Conservation (phyloP, 2,113 vertebrate genomes). For the Burhinus bistriatus region DNA sequence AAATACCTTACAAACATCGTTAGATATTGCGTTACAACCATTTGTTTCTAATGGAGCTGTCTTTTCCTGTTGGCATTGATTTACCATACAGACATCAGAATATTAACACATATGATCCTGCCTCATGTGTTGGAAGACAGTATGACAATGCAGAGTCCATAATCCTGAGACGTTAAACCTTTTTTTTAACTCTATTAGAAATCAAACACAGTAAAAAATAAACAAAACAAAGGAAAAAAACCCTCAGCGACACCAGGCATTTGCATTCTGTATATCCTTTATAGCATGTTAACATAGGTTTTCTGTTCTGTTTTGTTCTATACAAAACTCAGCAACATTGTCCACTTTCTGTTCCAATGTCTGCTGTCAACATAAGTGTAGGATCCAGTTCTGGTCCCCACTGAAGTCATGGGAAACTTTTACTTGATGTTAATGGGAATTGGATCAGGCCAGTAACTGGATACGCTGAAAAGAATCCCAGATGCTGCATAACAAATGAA, state of each 20-base stretch:
- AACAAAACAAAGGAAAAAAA: background rate
- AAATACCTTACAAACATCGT: background rate
- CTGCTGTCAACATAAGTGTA: conserved; percentile 32
- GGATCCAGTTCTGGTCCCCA: conserved; percentile 8
- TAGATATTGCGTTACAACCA: background rate
- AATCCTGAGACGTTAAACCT: background rate
- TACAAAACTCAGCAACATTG: background rate
- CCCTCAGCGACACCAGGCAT: background rate
- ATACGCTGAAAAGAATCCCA: conserved; percentile 50
- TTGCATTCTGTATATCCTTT: background rate
- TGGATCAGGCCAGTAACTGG: conserved; percentile 46
- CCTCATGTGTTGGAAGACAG: background rate
- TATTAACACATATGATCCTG: background rate
- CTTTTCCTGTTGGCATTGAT: conserved; percentile 19
- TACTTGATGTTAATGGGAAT: conserved; percentile 40
- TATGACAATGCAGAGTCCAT: background rate
- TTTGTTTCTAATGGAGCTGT: conserved; percentile 19
- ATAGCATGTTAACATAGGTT: background rate
- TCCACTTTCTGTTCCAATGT: conserved; percentile 6
- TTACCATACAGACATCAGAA: background rate
- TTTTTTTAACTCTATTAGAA: background rate
- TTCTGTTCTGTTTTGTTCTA: background rate
- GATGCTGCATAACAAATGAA: conserved; percentile 58
- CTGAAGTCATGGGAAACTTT: conserved; percentile 58
- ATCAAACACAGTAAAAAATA: background rate